Evolutionary conservation across 2,113 vertebrate genomes (phyloP), one percentile per base, ranked within the genome.

Genomic region (Aplodontia rufa): DNA sequence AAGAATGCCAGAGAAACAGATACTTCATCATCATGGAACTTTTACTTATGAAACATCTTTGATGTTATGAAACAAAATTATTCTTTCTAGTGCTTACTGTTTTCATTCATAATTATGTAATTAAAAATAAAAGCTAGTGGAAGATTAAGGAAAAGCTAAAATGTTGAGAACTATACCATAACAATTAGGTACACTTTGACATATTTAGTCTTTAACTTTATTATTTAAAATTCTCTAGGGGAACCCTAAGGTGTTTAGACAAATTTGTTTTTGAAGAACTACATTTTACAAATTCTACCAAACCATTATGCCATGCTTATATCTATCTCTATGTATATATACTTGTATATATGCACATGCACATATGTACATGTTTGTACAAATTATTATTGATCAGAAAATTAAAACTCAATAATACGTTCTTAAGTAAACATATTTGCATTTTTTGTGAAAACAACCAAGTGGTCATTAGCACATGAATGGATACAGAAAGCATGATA

Each of bases 361-460:
- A 55, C 9, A 69, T 11, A 68, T 5, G 45, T 11, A 47, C 32
- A 74, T 47, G 82, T 19, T 75, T 87, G 49, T 82, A 5, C 35
- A 74, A 82, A 87, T 12, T 40, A 19, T 62, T 72, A 81, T n/a
- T 82, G 49, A 96, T 26, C 22, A 89, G 20, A 91, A 95, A 91
- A 76, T 55, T 71, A 93, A 84, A 94, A 83, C 13, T 51, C 14
- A 42, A 80, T 37, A 49, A 35, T 20, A 78, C 28, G 16, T 20
- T 9, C n/a, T 95, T 84, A 96, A 0, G 6, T 58, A 85, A 97
- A 84, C 76, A 3, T 40, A 17, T 66, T 53, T 37, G 32, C 55
- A 74, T 3, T 53, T 45, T 53, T 60, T 0, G 35, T 55, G 8
- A 53, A 78, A 37, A 71, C 6, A 58, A 49, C 17, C 3, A 37